Conservation (phyloP, 92 coral and sea anemone species). For the Palythoa caribaeorum region DNA sequence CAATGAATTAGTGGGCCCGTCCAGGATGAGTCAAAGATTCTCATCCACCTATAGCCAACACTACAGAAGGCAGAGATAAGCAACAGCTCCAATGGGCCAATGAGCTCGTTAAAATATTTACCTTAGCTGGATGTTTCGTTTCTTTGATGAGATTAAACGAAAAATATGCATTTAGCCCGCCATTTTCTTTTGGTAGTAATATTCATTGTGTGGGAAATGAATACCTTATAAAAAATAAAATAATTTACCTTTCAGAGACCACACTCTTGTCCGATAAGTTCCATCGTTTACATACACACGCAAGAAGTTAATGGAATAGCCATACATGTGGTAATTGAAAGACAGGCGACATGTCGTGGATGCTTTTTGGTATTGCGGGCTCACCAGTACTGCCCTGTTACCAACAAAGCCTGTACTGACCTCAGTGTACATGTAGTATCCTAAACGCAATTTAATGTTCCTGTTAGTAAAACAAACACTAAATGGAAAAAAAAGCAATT, state of each 20-base stretch:
- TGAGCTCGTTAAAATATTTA: too few species aligned
- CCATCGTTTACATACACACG: constrained; percentile 80
- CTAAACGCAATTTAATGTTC: constrained; percentile 33
- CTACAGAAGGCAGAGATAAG: too few species aligned
- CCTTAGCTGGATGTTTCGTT: too few species aligned
- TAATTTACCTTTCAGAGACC: constrained; percentile 79
- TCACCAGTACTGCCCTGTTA: constrained; percentile 80
- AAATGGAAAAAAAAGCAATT: neutral
- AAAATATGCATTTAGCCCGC: too few species aligned
- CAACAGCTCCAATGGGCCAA: too few species aligned
- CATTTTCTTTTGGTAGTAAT: too few species aligned
- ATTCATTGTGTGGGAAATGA: too few species aligned
- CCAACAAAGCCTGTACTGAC: constrained; percentile 91
- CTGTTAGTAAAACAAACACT: neutral
- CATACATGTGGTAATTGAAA: constrained; percentile 93
- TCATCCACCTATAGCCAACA: too few species aligned
- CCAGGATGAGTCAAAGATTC: too few species aligned
- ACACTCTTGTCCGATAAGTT: constrained; percentile 70
- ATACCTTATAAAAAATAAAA: too few species aligned
- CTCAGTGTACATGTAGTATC: constrained; percentile 89
- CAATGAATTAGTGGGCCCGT: too few species aligned
- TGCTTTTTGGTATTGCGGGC: constrained; percentile 85
- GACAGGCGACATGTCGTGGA: constrained; percentile 68
- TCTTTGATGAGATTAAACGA: too few species aligned
- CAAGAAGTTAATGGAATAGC: constrained; percentile 67